These are phyloP conservation scores for Drosophila willistoni DNA, from an alignment of 1,140 invertebrate species.

Conservation along the genomic window DNA sequence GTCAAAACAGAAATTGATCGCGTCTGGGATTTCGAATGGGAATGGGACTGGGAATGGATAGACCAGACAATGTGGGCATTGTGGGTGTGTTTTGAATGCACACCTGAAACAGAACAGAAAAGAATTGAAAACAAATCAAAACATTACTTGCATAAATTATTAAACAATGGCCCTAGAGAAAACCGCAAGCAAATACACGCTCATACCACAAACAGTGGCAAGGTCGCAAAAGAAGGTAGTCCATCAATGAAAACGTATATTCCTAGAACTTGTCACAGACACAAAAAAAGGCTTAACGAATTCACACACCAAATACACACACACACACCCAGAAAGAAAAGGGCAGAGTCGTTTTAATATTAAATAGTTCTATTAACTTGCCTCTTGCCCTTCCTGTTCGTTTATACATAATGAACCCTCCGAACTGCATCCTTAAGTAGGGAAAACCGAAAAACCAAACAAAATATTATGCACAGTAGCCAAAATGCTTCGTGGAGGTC, in stretches of 20 bases:
- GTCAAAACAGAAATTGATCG: constrained; percentile 81
- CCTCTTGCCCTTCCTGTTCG: not conserved
- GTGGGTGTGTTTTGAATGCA: constrained; percentile 30
- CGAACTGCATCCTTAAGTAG: not conserved
- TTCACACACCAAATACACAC: constrained; percentile 11
- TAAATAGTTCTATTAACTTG: constrained; percentile 13
- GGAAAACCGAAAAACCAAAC: not conserved
- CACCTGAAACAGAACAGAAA: constrained; percentile 34
- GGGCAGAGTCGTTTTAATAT: constrained; percentile 3
- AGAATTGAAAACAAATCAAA: constrained; percentile 59
- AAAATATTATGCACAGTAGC: constrained; percentile 79
- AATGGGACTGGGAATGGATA: constrained; percentile 11
- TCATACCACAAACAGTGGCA: constrained; percentile 54
- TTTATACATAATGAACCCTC: constrained; percentile 2
- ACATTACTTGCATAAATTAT: constrained; percentile 79
- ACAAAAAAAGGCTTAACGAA: constrained; percentile 37
- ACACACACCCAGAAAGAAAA: constrained; percentile 10
- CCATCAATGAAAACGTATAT: constrained; percentile 17
- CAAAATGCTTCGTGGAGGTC: constrained; percentile 64
- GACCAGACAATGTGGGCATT: constrained; percentile 21
- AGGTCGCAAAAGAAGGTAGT: constrained; percentile 42
- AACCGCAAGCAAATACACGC: constrained; percentile 57
- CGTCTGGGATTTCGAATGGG: constrained; percentile 67
- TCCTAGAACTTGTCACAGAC: constrained; percentile 45
- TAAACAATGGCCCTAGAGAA: constrained; percentile 38